These are phyloP conservation scores for Synodontis membranacea DNA, from an alignment of 2,113 vertebrate species.

Conservation along the genomic window DNA sequence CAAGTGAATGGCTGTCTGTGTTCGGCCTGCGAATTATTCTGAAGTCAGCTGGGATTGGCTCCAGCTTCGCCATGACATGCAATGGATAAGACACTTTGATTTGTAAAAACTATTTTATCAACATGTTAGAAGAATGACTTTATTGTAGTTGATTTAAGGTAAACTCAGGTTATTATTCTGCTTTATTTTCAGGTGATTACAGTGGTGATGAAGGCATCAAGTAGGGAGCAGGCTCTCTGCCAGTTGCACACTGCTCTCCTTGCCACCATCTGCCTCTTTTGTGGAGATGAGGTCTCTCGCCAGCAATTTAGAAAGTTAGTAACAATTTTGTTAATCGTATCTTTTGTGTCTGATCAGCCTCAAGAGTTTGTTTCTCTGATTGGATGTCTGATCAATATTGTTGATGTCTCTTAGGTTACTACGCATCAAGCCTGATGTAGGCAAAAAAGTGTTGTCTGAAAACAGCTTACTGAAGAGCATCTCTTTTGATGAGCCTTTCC, in stretches of 20 bases:
- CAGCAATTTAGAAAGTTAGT: conserved; percentile 87
- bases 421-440: conserved; percentile 69
- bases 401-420: conserved; percentile 64
- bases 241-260: conserved; percentile 67
- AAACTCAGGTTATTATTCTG: background rate
- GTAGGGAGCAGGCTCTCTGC: conserved; percentile 64
- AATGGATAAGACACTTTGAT: no score
- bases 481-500: conserved; percentile 84
- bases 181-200: conserved; percentile 78
- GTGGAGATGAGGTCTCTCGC: conserved; percentile 91
- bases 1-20: no score
- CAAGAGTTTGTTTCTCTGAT: background rate
- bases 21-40: no score
- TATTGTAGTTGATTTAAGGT: background rate
- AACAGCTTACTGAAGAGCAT: conserved; percentile 78
- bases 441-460: conserved; percentile 75
- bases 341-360: background rate
- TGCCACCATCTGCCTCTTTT: conserved; percentile 83
- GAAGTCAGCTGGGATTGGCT: no score
- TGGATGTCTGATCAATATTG: conserved; percentile 8
- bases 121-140: background rate
- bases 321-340: background rate
- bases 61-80: no score
- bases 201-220: conserved; percentile 76
- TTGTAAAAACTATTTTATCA: background rate